These are phyloP conservation scores for Apogon talboti DNA, from an alignment of 2,797 vertebrate genomes.

Conservation along the genomic window DNA sequence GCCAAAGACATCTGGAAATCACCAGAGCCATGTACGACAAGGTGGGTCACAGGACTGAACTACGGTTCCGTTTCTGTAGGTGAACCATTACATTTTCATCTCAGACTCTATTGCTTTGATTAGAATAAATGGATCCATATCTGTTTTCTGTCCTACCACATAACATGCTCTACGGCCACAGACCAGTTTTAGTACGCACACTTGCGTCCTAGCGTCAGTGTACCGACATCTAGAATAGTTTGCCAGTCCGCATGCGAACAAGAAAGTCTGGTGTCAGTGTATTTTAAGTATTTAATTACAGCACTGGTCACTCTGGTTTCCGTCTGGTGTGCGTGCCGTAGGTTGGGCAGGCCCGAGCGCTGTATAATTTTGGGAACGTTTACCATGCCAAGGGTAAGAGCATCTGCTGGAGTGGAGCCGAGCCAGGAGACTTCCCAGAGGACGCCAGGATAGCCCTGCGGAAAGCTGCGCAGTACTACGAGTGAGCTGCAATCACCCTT, in stretches of 20 bases:
- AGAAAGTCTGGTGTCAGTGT: constrained; percentile 62
- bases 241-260: constrained; percentile 47
- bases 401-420: constrained; percentile 90
- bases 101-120: constrained; percentile 36
- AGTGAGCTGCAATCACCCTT: constrained; percentile 81
- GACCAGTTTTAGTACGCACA: constrained; percentile 23
- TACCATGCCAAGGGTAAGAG: constrained; percentile 97
- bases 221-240: constrained; percentile 64
- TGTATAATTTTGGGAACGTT: constrained; percentile 98
- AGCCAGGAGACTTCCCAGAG: constrained; percentile 94
- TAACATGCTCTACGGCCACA: constrained; percentile 35
- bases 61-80: constrained; percentile 1
- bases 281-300: constrained; percentile 81
- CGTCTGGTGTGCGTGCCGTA: constrained; percentile 71
- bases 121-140: constrained; percentile 26
- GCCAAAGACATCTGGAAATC: constrained; percentile 96
- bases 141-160: constrained; percentile 31
- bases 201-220: constrained; percentile 3
- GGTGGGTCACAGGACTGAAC: constrained; percentile 78
- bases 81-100: background rate
- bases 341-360: constrained; percentile 95
- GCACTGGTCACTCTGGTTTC: constrained; percentile 66
- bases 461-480: constrained; percentile 93
- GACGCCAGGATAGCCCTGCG: constrained; percentile 90
- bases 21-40: constrained; percentile 91